Conservation (phyloP, 2,797 vertebrate genomes). For the Balearica regulorum region DNA sequence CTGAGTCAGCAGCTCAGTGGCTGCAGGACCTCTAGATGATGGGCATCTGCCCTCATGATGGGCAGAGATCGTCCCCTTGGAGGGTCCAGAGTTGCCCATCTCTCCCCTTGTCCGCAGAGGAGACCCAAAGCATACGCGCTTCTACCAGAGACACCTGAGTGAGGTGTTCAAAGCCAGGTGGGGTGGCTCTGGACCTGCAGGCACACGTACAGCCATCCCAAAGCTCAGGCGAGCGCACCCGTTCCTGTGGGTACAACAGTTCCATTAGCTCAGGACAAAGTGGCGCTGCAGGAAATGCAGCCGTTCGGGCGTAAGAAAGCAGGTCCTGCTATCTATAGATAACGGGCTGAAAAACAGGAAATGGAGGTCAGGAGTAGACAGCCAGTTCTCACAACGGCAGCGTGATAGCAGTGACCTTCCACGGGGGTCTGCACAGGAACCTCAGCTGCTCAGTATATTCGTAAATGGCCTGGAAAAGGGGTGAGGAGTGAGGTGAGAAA, state of each 20-base stretch:
- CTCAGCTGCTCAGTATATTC: neutral
- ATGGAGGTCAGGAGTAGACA: neutral
- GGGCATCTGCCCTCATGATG: neutral
- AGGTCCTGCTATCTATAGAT: neutral
- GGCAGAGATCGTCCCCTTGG: neutral
- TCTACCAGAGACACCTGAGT: neutral
- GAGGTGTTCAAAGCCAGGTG: neutral
- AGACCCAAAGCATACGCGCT: rapidly evolving
- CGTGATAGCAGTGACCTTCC: neutral
- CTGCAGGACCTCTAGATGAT: neutral
- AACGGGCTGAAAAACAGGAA: conserved; percentile 36
- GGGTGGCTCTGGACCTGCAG: neutral
- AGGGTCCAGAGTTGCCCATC: neutral
- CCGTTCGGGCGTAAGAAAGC: neutral
- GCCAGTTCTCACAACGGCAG: neutral
- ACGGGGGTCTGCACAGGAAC: neutral
- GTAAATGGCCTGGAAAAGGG: neutral
- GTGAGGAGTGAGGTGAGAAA: neutral
- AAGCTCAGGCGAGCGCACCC: neutral
- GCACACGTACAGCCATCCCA: neutral
- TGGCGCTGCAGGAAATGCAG: neutral
- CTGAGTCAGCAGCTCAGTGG: neutral
- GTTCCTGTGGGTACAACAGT: neutral
- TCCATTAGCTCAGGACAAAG: neutral
- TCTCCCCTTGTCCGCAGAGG: neutral